phyloP scores from a whole-genome alignment of 2,797 vertebrate species.

The Anguilla megastoma region DNA sequence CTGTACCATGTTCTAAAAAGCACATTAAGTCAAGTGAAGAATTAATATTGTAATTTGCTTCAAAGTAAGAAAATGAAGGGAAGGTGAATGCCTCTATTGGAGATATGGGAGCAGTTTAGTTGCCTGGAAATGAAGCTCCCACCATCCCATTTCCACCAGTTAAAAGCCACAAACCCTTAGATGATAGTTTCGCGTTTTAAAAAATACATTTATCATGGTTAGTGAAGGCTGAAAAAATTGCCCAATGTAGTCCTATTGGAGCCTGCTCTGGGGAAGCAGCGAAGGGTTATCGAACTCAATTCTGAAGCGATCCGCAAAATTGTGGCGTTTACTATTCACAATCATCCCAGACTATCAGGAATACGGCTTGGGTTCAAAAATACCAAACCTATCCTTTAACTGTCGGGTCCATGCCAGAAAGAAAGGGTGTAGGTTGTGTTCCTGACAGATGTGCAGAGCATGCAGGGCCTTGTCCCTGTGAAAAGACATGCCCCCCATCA shows the following conservation, averaged over 20 bases:
- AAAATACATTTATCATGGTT: no score
- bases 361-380: no score
- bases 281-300: no score
- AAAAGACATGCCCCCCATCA: neutral
- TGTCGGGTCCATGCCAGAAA: neutral
- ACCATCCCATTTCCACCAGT: neutral
- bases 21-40: slow-evolving; percentile 12
- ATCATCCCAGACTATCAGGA: no score
- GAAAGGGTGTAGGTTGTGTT: neutral
- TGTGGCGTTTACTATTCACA: no score
- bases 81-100: neutral
- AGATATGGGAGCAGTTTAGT: neutral
- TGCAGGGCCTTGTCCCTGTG: neutral
- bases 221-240: no score
- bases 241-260: no score
- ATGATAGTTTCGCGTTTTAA: no score
- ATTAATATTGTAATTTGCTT: slow-evolving; percentile 5
- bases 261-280: no score
- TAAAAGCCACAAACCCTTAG: neutral
- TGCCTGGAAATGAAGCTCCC: neutral
- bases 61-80: no score
- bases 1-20: neutral
- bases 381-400: neutral
- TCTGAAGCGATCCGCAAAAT: no score
- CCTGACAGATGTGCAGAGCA: neutral